These are phyloP conservation scores for Toxotes jaculatrix DNA, from an alignment of 2,113 vertebrate species.

Conservation along the genomic window DNA sequence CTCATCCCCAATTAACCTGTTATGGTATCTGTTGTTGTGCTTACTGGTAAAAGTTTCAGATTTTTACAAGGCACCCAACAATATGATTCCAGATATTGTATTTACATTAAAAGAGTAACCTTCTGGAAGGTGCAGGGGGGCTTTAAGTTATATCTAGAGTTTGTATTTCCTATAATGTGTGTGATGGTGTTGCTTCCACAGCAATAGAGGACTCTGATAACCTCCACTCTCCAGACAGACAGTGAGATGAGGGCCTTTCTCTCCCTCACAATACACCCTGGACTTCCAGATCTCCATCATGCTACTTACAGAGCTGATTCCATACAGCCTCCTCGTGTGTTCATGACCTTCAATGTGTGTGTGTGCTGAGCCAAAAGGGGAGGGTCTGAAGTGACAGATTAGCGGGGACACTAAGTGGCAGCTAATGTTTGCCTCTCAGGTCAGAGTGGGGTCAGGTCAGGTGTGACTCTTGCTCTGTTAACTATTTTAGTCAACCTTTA, in stretches of 20 bases:
- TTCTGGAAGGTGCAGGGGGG: background rate
- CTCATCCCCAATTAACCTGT: constrained; percentile 32
- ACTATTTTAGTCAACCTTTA: constrained; percentile 72
- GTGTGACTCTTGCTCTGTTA: constrained; percentile 67
- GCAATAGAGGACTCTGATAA: constrained; percentile 5
- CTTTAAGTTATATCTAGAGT: background rate
- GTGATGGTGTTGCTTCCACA: background rate
- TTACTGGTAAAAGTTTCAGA: background rate
- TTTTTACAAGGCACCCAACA: constrained; percentile 1
- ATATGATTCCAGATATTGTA: background rate
- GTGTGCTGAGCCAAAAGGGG: constrained; percentile 18
- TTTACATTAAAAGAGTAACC: background rate
- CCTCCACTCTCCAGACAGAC: constrained; percentile 7
- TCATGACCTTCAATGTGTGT: background rate
- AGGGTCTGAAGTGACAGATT: constrained; percentile 68
- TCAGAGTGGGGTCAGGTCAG: constrained; percentile 67
- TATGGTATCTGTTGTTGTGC: background rate
- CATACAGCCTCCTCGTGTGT: background rate
- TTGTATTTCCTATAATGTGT: background rate
- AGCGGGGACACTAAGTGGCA: constrained; percentile 27
- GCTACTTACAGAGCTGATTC: constrained; percentile 12
- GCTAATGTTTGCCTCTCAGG: constrained; percentile 52
- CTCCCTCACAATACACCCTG: background rate
- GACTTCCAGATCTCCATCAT: background rate
- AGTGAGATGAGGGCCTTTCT: background rate